Evolutionary conservation across 2,113 vertebrate genomes (phyloP).

Genomic region (Spizaetus ornatus): DNA sequence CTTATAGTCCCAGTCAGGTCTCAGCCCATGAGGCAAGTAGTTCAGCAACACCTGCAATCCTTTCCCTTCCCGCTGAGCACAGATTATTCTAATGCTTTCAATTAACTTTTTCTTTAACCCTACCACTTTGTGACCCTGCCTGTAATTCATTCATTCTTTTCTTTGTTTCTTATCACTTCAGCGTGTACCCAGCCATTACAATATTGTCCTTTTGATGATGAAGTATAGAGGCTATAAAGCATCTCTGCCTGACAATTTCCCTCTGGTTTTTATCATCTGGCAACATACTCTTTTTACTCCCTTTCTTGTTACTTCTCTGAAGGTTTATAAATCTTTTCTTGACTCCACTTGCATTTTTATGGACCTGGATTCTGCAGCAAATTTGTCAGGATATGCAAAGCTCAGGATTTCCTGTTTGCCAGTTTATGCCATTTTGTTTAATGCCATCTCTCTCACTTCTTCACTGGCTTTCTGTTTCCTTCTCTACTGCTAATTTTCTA

Average conservation of each 20-base stretch:
- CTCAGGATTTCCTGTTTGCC: not conserved
- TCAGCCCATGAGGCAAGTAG: not conserved
- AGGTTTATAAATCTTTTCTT: not conserved
- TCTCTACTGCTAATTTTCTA: not conserved
- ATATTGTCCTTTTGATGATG: not conserved
- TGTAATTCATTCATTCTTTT: not conserved
- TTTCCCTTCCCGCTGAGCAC: not conserved
- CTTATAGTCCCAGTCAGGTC: not conserved
- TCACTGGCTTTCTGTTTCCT: not conserved
- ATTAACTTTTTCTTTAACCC: not conserved
- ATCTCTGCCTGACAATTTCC: not conserved
- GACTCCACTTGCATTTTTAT: not conserved
- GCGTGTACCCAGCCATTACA: not conserved
- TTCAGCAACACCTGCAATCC: not conserved
- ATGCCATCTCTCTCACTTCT: not conserved
- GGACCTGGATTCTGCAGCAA: not conserved
- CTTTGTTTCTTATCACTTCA: not conserved
- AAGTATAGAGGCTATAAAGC: not conserved
- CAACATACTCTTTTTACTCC: not conserved
- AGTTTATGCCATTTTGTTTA: not conserved
- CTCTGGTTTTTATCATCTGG: not conserved
- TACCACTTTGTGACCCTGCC: not conserved
- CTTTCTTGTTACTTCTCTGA: not conserved
- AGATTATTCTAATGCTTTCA: not conserved
- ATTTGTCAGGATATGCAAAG: not conserved